Conservation (phyloP, 2,888 invertebrate species). For the Formica aserva region DNA sequence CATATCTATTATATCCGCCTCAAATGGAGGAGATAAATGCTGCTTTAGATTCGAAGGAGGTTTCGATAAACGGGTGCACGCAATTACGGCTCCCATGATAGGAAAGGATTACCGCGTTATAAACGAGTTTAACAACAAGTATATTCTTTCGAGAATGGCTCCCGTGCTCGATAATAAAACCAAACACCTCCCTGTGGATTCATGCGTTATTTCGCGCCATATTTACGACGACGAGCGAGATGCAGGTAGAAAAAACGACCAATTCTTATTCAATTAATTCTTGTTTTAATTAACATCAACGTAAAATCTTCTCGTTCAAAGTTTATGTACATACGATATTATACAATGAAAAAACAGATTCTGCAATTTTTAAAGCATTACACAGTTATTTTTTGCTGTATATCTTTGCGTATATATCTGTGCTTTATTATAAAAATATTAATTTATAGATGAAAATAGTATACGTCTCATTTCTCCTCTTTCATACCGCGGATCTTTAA, state of each 20-base stretch:
- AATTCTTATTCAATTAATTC: constrained; percentile 40
- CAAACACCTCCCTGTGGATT: constrained; percentile 28
- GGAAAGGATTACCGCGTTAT: constrained; percentile 44
- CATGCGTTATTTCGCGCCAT: constrained; percentile 2
- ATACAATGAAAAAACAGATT: background rate
- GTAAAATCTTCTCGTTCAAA: background rate
- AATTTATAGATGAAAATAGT: background rate
- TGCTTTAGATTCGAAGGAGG: constrained; percentile 29
- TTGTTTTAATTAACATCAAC: constrained; percentile 29
- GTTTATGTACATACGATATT: background rate
- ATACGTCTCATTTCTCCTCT: background rate
- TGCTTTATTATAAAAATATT: background rate
- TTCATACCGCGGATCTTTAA: background rate
- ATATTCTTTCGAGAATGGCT: constrained; percentile 28
- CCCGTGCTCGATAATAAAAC: constrained; percentile 35
- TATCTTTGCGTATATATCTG: background rate
- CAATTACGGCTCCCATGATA: constrained; percentile 43
- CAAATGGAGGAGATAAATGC: constrained; percentile 33
- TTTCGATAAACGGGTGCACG: constrained; percentile 21
- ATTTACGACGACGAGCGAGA: background rate
- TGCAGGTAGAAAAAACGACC: background rate
- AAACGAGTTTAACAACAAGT: constrained; percentile 49
- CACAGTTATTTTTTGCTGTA: background rate
- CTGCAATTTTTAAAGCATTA: background rate
- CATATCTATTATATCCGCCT: constrained; percentile 9